A percentile compares a stretch with the other conserved stretches of the same genome.
These are phyloP conservation scores for Epinephelus fuscoguttatus DNA, from an alignment of 2,113 vertebrate genomes.

Conservation along the genomic window DNA sequence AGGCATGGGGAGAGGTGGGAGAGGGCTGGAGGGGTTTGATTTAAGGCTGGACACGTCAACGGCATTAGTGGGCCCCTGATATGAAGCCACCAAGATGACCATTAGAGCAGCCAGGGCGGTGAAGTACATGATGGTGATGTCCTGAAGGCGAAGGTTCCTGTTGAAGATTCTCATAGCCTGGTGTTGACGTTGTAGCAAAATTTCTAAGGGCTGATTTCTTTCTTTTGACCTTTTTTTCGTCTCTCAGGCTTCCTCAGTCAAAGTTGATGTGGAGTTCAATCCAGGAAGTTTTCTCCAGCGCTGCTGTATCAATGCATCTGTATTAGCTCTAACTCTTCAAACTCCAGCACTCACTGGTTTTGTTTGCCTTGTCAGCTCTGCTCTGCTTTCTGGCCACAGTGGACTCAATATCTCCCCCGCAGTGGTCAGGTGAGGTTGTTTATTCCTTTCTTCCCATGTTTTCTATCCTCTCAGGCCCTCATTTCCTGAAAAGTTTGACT, in stretches of 20 bases:
- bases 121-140: slow-evolving; percentile 85
- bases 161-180: slow-evolving; percentile 78
- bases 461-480: slow-evolving; percentile 28
- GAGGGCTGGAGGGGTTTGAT: background rate
- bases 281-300: slow-evolving; percentile 14
- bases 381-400: slow-evolving; percentile 24
- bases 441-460: slow-evolving; percentile 9
- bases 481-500: slow-evolving; percentile 30
- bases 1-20: slow-evolving; percentile 81
- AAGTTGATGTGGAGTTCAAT: slow-evolving; percentile 20
- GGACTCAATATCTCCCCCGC: slow-evolving; percentile 13
- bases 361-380: slow-evolving; percentile 12
- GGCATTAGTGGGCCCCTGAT: slow-evolving; percentile 78
- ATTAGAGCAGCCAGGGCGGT: slow-evolving; percentile 81
- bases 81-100: slow-evolving; percentile 91
- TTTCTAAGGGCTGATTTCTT: background rate
- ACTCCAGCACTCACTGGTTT: slow-evolving; percentile 15
- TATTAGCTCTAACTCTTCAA: background rate
- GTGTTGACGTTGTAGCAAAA: background rate
- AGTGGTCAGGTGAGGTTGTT: slow-evolving; percentile 14
- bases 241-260: background rate
- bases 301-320: background rate
- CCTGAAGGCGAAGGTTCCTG: slow-evolving; percentile 83
- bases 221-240: background rate
- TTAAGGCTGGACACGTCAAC: slow-evolving; percentile 48